Evolutionary conservation across 2,797 vertebrate species (phyloP), one percentile per base, ranked within the genome.

Genomic region (Sebastes oblongus): DNA sequence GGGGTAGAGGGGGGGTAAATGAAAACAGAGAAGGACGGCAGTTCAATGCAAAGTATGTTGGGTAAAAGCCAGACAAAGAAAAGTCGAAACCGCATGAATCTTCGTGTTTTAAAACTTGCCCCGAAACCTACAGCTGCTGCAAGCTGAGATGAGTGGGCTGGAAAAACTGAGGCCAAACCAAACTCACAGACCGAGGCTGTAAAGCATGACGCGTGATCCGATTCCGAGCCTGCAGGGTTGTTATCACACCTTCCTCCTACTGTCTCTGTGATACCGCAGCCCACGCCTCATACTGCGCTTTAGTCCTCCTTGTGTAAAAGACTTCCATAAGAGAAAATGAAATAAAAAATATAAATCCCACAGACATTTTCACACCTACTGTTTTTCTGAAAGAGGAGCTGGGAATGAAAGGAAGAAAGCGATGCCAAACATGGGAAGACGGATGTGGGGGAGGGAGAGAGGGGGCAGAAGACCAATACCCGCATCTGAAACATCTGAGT

Each of bases 181-280:
- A 87, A 81, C 78, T 66, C 67, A 22, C 5, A 67, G 72, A 81
- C 39, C 56, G 6, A 66, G 64, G 61, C 81, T 86, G 80, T 65
- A 82, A 82, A 85, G 70, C 58, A 73, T 82, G 68, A 74, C 25
- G 74, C 77, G 86, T 72, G 71, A 85, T 90, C 54, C 2, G 13
- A 78, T 86, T 72, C 50, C 30, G 71, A 89, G 81, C 82, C 87
- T 74, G 75, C 46, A 72, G 87, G 78, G 80, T 77, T 81, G 82
- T 84, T 71, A 86, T 93, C 85, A 81, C 89, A 90, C 90, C 82
- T 88, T 85, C 84, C 82, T 84, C 87, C 87, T 67, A 83, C 77
- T 81, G 72, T 70, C 88, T 82, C 74, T 84, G 73, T 79, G 81
- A 83, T 88, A 59, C 79, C 30, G 65, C 78, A 75, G 86, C 91